These are phyloP conservation scores for Crocodylus rhombifer DNA, from an alignment of 2,797 vertebrate species.

Conservation along the genomic window DNA sequence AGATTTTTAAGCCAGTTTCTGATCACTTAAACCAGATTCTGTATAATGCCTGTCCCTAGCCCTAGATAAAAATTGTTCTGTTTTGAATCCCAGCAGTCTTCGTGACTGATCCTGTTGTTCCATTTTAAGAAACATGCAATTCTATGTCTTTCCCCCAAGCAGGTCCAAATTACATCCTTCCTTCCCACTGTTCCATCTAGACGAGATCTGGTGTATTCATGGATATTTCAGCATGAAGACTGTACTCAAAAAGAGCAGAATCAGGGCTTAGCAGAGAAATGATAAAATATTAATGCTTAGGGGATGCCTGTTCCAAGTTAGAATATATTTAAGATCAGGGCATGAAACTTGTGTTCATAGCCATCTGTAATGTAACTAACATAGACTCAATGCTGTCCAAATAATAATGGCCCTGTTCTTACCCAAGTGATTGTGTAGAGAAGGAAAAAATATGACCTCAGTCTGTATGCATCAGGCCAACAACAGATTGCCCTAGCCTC, in stretches of 20 bases:
- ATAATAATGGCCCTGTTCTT: neutral
- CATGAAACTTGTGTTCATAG: neutral
- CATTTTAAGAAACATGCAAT: neutral
- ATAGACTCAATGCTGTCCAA: neutral
- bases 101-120: neutral
- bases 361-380: neutral
- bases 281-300: neutral
- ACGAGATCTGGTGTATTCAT: too few relatives aligned
- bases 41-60: too few relatives aligned
- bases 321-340: neutral
- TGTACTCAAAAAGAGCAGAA: neutral
- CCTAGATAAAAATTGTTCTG: neutral
- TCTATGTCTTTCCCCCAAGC: too few relatives aligned
- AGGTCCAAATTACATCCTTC: too few relatives aligned
- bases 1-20: too few relatives aligned
- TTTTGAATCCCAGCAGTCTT: neutral
- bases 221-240: too few relatives aligned
- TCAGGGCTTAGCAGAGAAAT: neutral
- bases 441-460: neutral
- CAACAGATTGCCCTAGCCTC: neutral
- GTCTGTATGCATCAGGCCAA: neutral
- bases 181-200: too few relatives aligned
- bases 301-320: neutral
- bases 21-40: too few relatives aligned
- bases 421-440: neutral